Conservation (phyloP, 2,888 invertebrate species). For the Pecten maximus region DNA sequence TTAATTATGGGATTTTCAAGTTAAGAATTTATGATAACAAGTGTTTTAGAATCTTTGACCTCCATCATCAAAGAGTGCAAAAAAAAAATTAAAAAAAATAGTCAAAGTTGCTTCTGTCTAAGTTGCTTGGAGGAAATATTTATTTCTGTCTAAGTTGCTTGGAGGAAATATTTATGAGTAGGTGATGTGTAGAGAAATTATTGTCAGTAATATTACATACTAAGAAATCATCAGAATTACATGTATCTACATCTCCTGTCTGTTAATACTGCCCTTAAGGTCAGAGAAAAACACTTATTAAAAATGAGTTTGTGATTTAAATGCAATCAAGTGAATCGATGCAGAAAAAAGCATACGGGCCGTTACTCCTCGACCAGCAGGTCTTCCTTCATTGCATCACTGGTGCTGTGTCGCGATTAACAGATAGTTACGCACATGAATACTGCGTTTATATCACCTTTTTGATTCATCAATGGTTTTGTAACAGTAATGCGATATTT, state of each 20-base stretch:
- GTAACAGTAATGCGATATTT: neutral
- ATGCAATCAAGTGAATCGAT: neutral
- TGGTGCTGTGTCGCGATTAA: conserved; percentile 27
- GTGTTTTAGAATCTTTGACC: too few relatives aligned
- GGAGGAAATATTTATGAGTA: too few relatives aligned
- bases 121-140: too few relatives aligned
- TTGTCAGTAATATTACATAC: neutral
- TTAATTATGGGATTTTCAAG: too few relatives aligned
- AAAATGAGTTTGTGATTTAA: conserved; percentile 30
- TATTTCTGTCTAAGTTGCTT: too few relatives aligned
- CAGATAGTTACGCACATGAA: conserved; percentile 19
- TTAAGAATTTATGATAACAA: too few relatives aligned
- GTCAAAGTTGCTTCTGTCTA: too few relatives aligned
- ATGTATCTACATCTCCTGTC: neutral
- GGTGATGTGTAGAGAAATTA: too few relatives aligned
- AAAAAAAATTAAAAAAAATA: too few relatives aligned
- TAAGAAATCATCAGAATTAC: neutral
- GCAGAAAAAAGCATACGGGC: conserved; percentile 10
- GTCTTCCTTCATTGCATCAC: neutral
- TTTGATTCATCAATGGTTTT: conserved; percentile 20
- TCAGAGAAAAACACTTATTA: neutral
- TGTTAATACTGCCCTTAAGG: neutral
- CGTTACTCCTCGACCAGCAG: neutral
- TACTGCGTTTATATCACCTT: conserved; percentile 1
- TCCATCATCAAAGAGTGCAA: too few relatives aligned